Evolutionary conservation across 2,113 vertebrate species (phyloP), one percentile per base, ranked within the genome.

Genomic region (Baryphthengus martii): DNA sequence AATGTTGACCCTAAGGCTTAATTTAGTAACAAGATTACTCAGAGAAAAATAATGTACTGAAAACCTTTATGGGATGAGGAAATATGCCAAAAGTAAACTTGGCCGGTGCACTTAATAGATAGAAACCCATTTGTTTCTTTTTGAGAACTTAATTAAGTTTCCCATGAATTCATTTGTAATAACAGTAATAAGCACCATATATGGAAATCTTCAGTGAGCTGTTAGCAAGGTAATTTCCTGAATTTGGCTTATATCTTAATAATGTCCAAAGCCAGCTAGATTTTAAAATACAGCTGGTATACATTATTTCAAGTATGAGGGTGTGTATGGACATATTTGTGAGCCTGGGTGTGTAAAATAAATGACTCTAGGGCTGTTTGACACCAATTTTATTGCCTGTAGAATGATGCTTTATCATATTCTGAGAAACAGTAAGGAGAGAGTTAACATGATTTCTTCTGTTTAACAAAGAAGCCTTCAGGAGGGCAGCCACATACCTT

Each of bases 141-240:
- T 96, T 91, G 82, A 93, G 90, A 93, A 84, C 37, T 86, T 95
- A 95, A 95, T 94, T 96, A 92, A 72, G 70, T 96, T 96, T 97
- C 97, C 92, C 73, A 94, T 96, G 80, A 90, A 96, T 97, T 96
- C 90, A 94, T 78, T 94, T 84, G 93, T 90, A 94, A 55, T 93
- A 97, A 89, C 80, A 94, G 78, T 76, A 89, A 96, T 78, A 85
- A 83, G 65, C 79, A 61, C 91, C 83, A 93, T 96, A 91, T 74
- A 94, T 92, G 79, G 89, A 85, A 92, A 94, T 45, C 79, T 89
- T 87, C 92, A 89, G 49, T 81, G 89, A 88, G 62, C 79, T 85
- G 59, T 82, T 73, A 89, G 92, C 84, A 95, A 97, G 77, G 85
- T 93, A 95, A 93, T 94, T 97, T 96, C 84, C 84, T 95, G 85